Evolutionary conservation across 2,797 vertebrate genomes (phyloP).

Genomic region (Hapalemur alaotrensis): DNA sequence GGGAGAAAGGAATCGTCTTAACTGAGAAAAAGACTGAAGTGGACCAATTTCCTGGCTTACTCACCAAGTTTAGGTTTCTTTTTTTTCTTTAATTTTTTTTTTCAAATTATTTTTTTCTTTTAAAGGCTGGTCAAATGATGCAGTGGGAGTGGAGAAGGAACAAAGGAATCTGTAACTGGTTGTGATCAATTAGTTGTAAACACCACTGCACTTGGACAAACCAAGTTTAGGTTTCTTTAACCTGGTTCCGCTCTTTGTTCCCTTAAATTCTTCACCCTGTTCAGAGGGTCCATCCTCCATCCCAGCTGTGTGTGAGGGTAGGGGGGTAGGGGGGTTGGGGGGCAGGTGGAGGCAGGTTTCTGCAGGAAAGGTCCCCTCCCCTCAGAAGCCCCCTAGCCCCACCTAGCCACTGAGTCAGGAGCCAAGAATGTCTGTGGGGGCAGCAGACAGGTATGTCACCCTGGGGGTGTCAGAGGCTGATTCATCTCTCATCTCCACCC

Average conservation of each 20-base stretch:
- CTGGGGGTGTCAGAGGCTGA: conserved; percentile 60
- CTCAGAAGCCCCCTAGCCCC: neutral
- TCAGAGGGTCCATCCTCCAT: neutral
- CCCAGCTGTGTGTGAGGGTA: neutral
- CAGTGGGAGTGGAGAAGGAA: too few relatives aligned
- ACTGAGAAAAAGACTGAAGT: neutral
- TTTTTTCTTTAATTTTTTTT: too few relatives aligned
- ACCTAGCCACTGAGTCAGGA: conserved; percentile 58
- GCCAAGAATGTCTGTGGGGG: conserved; percentile 68
- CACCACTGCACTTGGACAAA: neutral
- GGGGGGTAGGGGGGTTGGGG: too few relatives aligned
- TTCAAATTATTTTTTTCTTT: too few relatives aligned
- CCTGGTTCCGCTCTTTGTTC: neutral
- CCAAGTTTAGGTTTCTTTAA: neutral
- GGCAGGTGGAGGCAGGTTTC: neutral
- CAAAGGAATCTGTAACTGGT: too few relatives aligned
- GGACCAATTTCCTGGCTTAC: neutral
- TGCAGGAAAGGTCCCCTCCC: neutral
- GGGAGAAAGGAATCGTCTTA: neutral
- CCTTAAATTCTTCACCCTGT: conserved; percentile 13
- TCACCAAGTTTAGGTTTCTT: neutral
- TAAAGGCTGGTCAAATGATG: too few relatives aligned
- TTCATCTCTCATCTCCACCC: conserved; percentile 58
- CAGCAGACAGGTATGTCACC: conserved; percentile 62
- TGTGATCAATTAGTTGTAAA: too few relatives aligned